Conservation (phyloP, 1,140 invertebrate genomes). For the Eupristina koningsbergeri region DNA sequence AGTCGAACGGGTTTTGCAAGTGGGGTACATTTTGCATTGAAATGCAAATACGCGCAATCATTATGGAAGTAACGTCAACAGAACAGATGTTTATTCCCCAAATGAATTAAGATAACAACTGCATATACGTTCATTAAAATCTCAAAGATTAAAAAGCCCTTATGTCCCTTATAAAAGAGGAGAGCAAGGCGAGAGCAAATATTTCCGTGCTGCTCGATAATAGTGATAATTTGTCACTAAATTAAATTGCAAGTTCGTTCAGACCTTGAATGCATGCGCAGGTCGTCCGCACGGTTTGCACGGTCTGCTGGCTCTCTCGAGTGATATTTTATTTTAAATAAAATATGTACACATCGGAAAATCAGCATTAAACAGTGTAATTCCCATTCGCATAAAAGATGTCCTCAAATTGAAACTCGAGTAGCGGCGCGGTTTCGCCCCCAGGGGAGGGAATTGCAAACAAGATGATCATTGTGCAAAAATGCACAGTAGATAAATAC, state of each 20-base stretch:
- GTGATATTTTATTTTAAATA: slow-evolving; percentile 3
- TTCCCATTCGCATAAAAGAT: not conserved
- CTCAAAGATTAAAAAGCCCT: not conserved
- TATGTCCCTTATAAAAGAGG: not conserved
- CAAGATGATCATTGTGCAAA: slow-evolving; percentile 25
- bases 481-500: slow-evolving; percentile 52
- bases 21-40: not conserved
- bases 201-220: not conserved
- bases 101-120: not conserved
- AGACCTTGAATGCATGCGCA: not conserved
- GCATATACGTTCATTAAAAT: not conserved
- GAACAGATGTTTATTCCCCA: not conserved
- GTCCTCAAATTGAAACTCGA: not conserved
- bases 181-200: not conserved
- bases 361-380: not conserved
- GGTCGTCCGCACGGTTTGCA: not conserved
- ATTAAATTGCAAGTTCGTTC: not conserved
- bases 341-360: not conserved
- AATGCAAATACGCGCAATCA: slow-evolving; percentile 1
- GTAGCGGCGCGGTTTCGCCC: too few species aligned
- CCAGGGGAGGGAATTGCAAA: slow-evolving; percentile 7
- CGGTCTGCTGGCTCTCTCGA: not conserved
- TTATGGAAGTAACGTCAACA: not conserved
- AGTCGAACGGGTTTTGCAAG: not conserved
- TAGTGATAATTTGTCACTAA: not conserved